Evolutionary conservation across 2,888 invertebrate genomes (phyloP).

Genomic region (Dicyrtomina minuta): DNA sequence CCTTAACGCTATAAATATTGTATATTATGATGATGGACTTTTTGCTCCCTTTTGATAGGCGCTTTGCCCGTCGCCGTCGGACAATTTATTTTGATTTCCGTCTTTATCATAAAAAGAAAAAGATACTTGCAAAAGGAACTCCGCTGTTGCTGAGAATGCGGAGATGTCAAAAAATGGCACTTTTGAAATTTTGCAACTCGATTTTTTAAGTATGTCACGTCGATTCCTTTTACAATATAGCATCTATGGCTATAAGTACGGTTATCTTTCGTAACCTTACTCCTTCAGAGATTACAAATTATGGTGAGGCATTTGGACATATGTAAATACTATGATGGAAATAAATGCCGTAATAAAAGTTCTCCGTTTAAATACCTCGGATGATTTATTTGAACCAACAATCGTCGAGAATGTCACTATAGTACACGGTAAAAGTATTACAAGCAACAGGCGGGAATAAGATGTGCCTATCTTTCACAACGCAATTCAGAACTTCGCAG

Average conservation of each 20-base stretch:
- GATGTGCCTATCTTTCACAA: conserved; percentile 2
- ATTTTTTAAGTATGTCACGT: not conserved
- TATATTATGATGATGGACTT: too few species aligned
- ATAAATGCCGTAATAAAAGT: too few species aligned
- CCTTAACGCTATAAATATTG: not conserved
- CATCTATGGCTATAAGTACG: too few species aligned
- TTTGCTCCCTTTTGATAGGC: too few species aligned
- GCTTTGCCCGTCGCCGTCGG: too few species aligned
- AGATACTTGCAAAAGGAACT: too few species aligned
- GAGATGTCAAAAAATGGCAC: not conserved
- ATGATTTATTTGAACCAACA: conserved; percentile 15
- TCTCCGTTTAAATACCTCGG: conserved; percentile 4
- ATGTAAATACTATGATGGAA: too few species aligned
- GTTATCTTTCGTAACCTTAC: too few species aligned
- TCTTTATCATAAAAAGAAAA: too few species aligned
- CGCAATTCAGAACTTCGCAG: not conserved
- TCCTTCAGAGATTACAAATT: too few species aligned
- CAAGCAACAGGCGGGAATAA: not conserved
- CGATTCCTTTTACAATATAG: not conserved
- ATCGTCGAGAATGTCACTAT: conserved; percentile 18
- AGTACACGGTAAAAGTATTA: not conserved
- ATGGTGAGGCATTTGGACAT: too few species aligned
- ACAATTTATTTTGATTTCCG: too few species aligned
- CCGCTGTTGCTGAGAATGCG: not conserved
- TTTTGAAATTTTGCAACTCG: not conserved